These are phyloP conservation scores for Peribatodes rhomboidaria DNA, from an alignment of 2,888 invertebrate genomes.

Conservation along the genomic window DNA sequence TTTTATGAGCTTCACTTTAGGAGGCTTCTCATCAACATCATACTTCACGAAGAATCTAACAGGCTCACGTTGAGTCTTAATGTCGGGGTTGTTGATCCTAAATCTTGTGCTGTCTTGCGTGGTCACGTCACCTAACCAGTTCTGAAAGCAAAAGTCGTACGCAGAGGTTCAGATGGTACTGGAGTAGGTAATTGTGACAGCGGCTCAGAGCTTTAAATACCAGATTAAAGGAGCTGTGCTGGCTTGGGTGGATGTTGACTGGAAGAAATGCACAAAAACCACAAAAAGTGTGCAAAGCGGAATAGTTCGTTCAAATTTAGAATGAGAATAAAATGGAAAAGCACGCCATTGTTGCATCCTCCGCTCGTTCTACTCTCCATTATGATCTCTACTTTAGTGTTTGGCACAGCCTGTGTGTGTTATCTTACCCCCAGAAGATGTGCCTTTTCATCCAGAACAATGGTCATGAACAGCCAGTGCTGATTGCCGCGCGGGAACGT, in stretches of 20 bases:
- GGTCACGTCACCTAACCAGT: constrained; percentile 15
- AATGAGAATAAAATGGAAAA: too few relatives aligned
- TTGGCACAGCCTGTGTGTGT: neutral
- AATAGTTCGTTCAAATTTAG: too few relatives aligned
- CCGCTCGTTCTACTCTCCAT: too few relatives aligned
- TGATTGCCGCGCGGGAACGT: constrained; percentile 1
- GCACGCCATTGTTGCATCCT: too few relatives aligned
- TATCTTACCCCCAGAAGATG: constrained; percentile 24
- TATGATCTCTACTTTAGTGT: neutral
- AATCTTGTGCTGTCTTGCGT: constrained; percentile 10
- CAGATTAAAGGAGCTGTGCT: too few relatives aligned
- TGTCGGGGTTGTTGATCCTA: constrained; percentile 14
- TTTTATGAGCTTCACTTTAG: constrained; percentile 14
- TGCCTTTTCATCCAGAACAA: constrained; percentile 14
- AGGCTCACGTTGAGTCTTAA: constrained; percentile 3
- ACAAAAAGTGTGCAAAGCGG: too few relatives aligned
- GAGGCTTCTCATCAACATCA: constrained; percentile 6
- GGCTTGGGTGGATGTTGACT: too few relatives aligned
- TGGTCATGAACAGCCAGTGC: constrained; percentile 17
- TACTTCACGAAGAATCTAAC: constrained; percentile 24
- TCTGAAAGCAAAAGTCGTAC: constrained; percentile 8
- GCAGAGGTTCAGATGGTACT: too few relatives aligned
- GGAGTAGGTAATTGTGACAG: too few relatives aligned
- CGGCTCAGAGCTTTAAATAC: too few relatives aligned
- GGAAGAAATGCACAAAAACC: neutral